These are phyloP conservation scores for Nannospalax galili DNA, from an alignment of 2,113 vertebrate genomes.

Conservation along the genomic window DNA sequence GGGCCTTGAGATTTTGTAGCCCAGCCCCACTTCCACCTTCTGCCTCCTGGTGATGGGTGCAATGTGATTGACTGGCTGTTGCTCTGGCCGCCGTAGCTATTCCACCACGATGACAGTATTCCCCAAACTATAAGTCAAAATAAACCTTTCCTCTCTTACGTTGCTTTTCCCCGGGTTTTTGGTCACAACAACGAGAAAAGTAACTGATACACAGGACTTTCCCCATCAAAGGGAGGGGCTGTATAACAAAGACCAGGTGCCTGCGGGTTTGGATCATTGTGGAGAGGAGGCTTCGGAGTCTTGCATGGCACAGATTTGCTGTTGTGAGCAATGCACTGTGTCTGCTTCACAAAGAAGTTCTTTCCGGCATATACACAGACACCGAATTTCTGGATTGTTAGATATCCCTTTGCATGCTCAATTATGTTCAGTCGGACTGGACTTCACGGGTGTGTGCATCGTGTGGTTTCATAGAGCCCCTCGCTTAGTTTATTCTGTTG, in stretches of 20 bases:
- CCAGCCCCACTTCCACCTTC: neutral
- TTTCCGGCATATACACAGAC: neutral
- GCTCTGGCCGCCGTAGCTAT: neutral
- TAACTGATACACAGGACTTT: neutral
- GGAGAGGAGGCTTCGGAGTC: neutral
- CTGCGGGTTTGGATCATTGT: neutral
- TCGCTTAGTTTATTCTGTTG: neutral
- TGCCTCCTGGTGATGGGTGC: neutral
- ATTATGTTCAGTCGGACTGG: neutral
- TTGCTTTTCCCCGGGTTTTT: neutral
- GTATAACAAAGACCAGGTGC: too few relatives aligned
- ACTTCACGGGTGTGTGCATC: neutral
- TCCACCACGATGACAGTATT: neutral
- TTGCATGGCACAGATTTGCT: neutral
- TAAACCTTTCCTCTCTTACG: neutral
- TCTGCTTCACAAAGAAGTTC: neutral
- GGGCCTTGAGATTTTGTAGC: neutral
- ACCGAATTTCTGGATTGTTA: neutral
- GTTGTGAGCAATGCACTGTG: neutral
- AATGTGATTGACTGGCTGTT: too few relatives aligned
- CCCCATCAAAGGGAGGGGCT: neutral
- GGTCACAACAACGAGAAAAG: neutral
- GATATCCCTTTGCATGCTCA: neutral
- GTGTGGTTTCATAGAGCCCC: neutral
- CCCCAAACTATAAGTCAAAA: neutral